phyloP scores from a whole-genome alignment of 64 coral and sea anemone genomes.

The Dendrophyllia cribrosa region DNA sequence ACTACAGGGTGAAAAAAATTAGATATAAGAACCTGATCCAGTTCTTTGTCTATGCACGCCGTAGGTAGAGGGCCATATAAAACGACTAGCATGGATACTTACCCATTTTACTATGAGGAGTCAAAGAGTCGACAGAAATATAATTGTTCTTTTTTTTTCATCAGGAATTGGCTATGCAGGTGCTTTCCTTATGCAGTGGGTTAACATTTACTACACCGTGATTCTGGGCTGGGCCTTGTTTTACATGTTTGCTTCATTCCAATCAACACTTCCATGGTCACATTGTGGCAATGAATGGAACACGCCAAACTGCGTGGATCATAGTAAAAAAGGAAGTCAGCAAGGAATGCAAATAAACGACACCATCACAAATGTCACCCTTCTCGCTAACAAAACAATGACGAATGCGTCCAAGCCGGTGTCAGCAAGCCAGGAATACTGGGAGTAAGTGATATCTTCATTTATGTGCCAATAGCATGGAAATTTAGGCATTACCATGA shows the following conservation, averaged over 20 bases:
- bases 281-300: slow-evolving; percentile 79
- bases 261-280: slow-evolving; percentile 74
- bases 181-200: slow-evolving; percentile 56
- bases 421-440: slow-evolving; percentile 74
- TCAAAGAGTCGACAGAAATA: too few relatives aligned
- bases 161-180: slow-evolving; percentile 77
- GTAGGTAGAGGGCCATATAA: too few relatives aligned
- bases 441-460: slow-evolving; percentile 52
- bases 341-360: background rate
- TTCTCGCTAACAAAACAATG: slow-evolving; percentile 27
- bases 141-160: background rate
- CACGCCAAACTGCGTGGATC: slow-evolving; percentile 56
- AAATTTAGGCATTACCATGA: too few relatives aligned
- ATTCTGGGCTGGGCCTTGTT: slow-evolving; percentile 72
- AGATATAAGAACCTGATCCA: too few relatives aligned
- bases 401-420: background rate
- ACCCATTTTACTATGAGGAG: too few relatives aligned
- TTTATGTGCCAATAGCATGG: too few relatives aligned
- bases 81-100: too few relatives aligned
- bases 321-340: background rate
- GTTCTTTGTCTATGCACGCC: too few relatives aligned
- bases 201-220: slow-evolving; percentile 80
- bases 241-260: slow-evolving; percentile 85
- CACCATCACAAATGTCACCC: slow-evolving; percentile 36
- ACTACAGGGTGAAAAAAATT: too few relatives aligned